phyloP scores from a whole-genome alignment of 2,113 vertebrate species.

The Cynocephalus volans region DNA sequence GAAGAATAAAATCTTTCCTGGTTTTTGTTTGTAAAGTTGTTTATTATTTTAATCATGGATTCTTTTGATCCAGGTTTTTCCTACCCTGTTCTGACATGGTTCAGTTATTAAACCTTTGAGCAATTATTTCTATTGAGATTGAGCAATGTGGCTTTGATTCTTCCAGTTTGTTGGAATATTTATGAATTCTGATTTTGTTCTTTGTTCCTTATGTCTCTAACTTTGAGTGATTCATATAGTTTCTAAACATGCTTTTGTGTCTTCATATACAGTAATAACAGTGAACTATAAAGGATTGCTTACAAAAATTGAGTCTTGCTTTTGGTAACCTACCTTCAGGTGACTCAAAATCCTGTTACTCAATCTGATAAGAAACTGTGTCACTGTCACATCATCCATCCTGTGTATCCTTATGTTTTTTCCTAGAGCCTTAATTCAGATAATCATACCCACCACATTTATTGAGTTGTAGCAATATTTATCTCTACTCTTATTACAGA shows the following conservation, averaged over 20 bases:
- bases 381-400: not conserved
- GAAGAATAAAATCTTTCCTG: not conserved
- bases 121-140: not conserved
- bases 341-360: not conserved
- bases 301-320: not conserved
- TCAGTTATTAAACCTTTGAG: not conserved
- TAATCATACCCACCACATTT: not conserved
- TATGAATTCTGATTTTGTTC: not conserved
- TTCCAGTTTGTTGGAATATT: conserved; percentile 21
- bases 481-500: not conserved
- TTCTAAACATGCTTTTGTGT: not conserved
- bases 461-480: not conserved
- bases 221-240: not conserved
- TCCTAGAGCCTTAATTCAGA: not conserved
- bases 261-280: not conserved
- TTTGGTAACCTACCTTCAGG: not conserved
- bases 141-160: not conserved
- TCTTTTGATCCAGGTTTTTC: not conserved
- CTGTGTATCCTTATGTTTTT: not conserved
- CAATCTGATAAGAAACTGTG: not conserved
- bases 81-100: not conserved
- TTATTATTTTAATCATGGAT: not conserved
- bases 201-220: not conserved
- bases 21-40: not conserved
- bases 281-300: not conserved